These are phyloP conservation scores for Hippoglossus hippoglossus DNA, from an alignment of 2,797 vertebrate species.

Conservation along the genomic window DNA sequence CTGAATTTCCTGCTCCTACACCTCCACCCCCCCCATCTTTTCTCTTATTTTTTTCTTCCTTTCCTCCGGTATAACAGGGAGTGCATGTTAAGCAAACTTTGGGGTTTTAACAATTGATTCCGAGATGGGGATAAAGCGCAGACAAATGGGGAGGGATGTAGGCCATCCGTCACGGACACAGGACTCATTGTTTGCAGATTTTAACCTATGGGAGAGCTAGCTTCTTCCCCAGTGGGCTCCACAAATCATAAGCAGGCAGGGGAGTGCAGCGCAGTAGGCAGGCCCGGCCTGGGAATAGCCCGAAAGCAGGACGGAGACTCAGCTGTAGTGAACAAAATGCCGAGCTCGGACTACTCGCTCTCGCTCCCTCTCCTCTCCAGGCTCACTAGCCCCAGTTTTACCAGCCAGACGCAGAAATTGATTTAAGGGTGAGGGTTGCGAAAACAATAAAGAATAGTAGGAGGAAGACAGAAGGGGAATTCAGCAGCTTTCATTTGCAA, in stretches of 20 bases:
- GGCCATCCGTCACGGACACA: constrained; percentile 83
- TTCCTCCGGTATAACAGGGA: constrained; percentile 56
- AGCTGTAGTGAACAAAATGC: constrained; percentile 77
- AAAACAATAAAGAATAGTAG: constrained; percentile 6
- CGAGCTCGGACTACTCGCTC: constrained; percentile 69
- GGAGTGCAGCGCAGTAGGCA: constrained; percentile 71
- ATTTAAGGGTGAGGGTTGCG: constrained; percentile 46
- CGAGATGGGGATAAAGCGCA: constrained; percentile 83
- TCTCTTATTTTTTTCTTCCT: neutral
- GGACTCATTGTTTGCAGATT: constrained; percentile 86
- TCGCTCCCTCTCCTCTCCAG: constrained; percentile 19
- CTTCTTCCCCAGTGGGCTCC: constrained; percentile 80
- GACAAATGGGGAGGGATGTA: constrained; percentile 87
- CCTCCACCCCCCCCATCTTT: neutral
- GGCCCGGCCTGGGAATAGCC: constrained; percentile 79
- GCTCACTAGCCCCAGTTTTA: constrained; percentile 65
- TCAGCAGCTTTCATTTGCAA: constrained; percentile 8
- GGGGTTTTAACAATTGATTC: constrained; percentile 86
- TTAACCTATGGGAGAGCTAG: constrained; percentile 84
- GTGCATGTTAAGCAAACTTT: constrained; percentile 86
- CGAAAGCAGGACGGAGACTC: constrained; percentile 78
- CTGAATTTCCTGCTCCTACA: constrained; percentile 39
- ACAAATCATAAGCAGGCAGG: constrained; percentile 84
- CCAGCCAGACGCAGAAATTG: constrained; percentile 41
- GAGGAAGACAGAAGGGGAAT: neutral